Evolutionary conservation across 2,797 vertebrate genomes (phyloP).

Genomic region (Macroramphosus scolopax): DNA sequence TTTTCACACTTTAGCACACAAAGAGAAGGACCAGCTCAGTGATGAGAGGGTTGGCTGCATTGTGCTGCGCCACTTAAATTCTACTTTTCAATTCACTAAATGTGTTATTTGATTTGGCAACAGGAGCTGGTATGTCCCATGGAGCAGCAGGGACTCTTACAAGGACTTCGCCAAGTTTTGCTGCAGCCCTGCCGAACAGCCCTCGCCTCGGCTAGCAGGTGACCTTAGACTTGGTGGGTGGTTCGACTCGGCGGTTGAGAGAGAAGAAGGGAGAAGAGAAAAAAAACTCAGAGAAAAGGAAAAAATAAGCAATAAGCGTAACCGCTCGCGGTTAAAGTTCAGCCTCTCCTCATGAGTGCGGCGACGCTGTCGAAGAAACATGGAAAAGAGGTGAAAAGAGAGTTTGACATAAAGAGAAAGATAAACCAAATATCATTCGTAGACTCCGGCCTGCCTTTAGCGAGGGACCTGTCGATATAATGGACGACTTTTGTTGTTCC

Average conservation of each 20-base stretch:
- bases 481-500: conserved; percentile 44
- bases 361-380: conserved; percentile 44
- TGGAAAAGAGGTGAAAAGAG: neutral
- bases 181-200: conserved; percentile 84
- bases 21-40: conserved; percentile 81
- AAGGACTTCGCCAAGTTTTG: conserved; percentile 89
- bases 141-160: conserved; percentile 89
- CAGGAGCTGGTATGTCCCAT: conserved; percentile 87
- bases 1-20: conserved; percentile 87
- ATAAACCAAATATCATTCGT: neutral
- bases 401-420: neutral
- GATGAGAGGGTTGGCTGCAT: conserved; percentile 87
- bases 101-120: conserved; percentile 98
- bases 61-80: conserved; percentile 91
- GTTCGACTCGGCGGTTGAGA: conserved; percentile 75
- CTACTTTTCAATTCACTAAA: conserved; percentile 94
- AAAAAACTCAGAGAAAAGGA: conserved; percentile 32
- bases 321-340: conserved; percentile 87
- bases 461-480: conserved; percentile 38
- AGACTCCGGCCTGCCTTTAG: conserved; percentile 2
- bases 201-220: conserved; percentile 83
- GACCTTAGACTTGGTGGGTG: conserved; percentile 95
- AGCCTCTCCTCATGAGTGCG: conserved; percentile 77
- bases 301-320: conserved; percentile 83
- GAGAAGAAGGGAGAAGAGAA: conserved; percentile 37